Conservation (phyloP, 2,797 vertebrate species). For the Sebastes taczanowskii region DNA sequence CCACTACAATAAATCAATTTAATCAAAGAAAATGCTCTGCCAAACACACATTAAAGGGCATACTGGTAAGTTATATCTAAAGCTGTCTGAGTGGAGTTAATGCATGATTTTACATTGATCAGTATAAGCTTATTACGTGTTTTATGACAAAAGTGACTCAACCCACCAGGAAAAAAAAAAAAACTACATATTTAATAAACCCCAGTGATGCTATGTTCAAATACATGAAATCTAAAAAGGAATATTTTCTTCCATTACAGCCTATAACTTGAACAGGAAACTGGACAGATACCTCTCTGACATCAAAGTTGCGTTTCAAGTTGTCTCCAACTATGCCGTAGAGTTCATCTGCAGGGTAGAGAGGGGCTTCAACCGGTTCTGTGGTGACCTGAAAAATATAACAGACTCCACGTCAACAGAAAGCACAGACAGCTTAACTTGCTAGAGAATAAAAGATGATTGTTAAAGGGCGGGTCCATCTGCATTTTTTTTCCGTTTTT, state of each 20-base stretch:
- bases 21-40: not conserved
- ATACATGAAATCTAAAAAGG: not conserved
- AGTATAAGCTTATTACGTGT: not conserved
- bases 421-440: not conserved
- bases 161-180: not conserved
- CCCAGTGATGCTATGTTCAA: not conserved
- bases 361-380: constrained; percentile 89
- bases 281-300: constrained; percentile 88
- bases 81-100: not conserved
- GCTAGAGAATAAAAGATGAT: not conserved
- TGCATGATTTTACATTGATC: not conserved
- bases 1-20: not conserved
- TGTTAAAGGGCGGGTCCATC: not conserved
- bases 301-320: constrained; percentile 94
- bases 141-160: not conserved
- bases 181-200: not conserved
- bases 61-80: not conserved
- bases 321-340: constrained; percentile 96
- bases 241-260: not conserved
- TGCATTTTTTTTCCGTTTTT: rapidly evolving
- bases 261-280: not conserved
- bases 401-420: not conserved
- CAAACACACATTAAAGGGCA: not conserved
- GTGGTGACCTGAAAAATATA: constrained; percentile 83
- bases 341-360: constrained; percentile 93